Evolutionary conservation across 2,888 invertebrate genomes (phyloP), one percentile per base, ranked within the genome.

Genomic region (Dascillus cervinus): DNA sequence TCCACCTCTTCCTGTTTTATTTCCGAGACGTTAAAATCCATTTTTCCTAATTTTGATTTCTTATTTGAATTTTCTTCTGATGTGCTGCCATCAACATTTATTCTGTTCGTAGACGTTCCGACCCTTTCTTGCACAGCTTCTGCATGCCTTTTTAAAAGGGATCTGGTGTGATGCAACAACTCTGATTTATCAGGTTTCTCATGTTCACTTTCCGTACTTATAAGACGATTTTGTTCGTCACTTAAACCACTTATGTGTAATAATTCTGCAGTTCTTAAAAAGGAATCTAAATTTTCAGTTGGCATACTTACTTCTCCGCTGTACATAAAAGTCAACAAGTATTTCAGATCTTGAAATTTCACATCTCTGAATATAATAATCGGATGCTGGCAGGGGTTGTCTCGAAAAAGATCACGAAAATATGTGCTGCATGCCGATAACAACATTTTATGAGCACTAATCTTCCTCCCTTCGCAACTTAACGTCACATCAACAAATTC

Each of bases 351-450:
- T 52, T 73, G 71, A 36, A 72, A 74, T 22, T 70, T 70, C 3
- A 79, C 75, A 64, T 78, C 79, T 60, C 77, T 78, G 32, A 80
- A 53, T 41, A 80, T 78, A 32, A 80, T 75, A 23, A 79, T 75
- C 24, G 79, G 79, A 57, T 79, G 79, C 48, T 75, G 74, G 58
- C 79, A 77, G 34, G 78, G 78, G 57, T 78, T 77, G 49, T 79
- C 78, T 71, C 76, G 58, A 32, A 64, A 62, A 12, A 49, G 38
- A 38, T 52, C 45, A 24, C 49, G 46, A 56, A 89, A 88, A 58
- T 87, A 89, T 46, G 75, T 75, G 53, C 88, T 88, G 58, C 88
- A 89, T 3, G 87, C 87, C 0, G 87, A 85, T 12, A 89, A 68
- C 29, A 89, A 72, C 71, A 88, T 80, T 70, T 83, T 86, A 57